Percentiles rank a stretch among this genome's conserved stretches.
phyloP scores from a whole-genome alignment of 2,888 invertebrate genomes.

The Erebia epiphron region DNA sequence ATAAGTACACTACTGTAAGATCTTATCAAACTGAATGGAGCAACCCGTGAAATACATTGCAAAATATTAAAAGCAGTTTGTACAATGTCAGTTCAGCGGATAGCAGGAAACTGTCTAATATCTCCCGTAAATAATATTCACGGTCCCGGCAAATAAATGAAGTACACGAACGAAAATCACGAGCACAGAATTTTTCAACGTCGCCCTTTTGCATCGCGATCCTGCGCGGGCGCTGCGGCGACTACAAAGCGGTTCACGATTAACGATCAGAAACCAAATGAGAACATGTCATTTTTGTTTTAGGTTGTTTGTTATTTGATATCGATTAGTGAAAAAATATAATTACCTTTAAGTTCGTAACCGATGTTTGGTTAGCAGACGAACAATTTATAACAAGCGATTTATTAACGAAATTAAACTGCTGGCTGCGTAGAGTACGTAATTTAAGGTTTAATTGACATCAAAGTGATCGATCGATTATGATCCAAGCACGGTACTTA shows the following conservation, averaged over 20 bases:
- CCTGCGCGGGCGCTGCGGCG: constrained; percentile 61
- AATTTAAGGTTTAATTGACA: constrained; percentile 21
- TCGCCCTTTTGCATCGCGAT: constrained; percentile 66
- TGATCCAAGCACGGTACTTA: background rate
- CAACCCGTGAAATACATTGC: constrained; percentile 28
- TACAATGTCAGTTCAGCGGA: constrained; percentile 52
- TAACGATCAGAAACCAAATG: constrained; percentile 71
- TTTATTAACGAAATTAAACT: constrained; percentile 13
- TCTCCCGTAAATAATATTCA: constrained; percentile 67
- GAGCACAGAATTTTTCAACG: constrained; percentile 78
- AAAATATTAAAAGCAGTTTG: constrained; percentile 43
- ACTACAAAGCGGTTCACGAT: constrained; percentile 70
- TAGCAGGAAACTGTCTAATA: constrained; percentile 57
- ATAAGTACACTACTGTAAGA: too few relatives aligned
- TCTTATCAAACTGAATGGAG: too few relatives aligned
- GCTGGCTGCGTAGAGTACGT: background rate
- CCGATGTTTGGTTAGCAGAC: constrained; percentile 9
- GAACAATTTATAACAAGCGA: constrained; percentile 7
- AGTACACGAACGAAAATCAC: constrained; percentile 78
- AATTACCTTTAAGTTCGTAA: constrained; percentile 9
- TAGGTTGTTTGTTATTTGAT: constrained; percentile 45
- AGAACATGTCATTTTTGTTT: constrained; percentile 69
- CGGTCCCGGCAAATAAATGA: constrained; percentile 70
- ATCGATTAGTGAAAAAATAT: constrained; percentile 33
- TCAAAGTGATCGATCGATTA: constrained; percentile 18